Evolutionary conservation across 2,888 invertebrate genomes (phyloP).

Genomic region (Ichneumoninae sp.): DNA sequence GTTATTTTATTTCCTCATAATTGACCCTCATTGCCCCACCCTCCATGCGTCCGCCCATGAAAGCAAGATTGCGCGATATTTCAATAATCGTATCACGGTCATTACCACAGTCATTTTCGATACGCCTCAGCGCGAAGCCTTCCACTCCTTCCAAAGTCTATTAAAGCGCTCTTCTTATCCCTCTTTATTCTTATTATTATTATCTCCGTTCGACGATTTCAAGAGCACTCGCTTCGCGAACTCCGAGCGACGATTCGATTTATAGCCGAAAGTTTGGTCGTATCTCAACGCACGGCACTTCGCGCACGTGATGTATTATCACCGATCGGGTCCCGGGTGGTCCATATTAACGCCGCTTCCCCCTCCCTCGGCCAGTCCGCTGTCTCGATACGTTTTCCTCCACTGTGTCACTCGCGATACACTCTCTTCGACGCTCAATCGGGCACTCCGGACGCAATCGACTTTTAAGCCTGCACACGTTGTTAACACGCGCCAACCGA

Average conservation of each 20-base stretch:
- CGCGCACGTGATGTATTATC: background rate
- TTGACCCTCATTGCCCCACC: background rate
- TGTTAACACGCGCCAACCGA: conserved; percentile 32
- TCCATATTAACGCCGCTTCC: background rate
- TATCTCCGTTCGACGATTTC: background rate
- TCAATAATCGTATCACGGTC: conserved; percentile 21
- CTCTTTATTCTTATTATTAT: background rate
- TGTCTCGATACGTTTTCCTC: background rate
- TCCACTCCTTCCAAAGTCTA: conserved; percentile 22
- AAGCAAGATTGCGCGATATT: conserved; percentile 10
- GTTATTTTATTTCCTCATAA: background rate
- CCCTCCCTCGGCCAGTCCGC: background rate
- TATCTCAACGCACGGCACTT: background rate
- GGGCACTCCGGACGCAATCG: conserved; percentile 11
- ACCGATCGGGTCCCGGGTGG: background rate
- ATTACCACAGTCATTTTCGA: conserved; percentile 67
- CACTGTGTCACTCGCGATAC: conserved; percentile 8
- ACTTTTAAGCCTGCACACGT: conserved; percentile 13
- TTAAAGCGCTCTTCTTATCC: background rate
- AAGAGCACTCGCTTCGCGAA: background rate
- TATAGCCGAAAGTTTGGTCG: no score
- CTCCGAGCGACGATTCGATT: conserved; percentile 1
- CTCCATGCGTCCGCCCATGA: background rate
- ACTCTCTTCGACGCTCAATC: conserved; percentile 18
- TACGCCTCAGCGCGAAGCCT: conserved; percentile 5